Conservation (phyloP, 2,797 vertebrate species). For the Dicrostonyx torquatus region DNA sequence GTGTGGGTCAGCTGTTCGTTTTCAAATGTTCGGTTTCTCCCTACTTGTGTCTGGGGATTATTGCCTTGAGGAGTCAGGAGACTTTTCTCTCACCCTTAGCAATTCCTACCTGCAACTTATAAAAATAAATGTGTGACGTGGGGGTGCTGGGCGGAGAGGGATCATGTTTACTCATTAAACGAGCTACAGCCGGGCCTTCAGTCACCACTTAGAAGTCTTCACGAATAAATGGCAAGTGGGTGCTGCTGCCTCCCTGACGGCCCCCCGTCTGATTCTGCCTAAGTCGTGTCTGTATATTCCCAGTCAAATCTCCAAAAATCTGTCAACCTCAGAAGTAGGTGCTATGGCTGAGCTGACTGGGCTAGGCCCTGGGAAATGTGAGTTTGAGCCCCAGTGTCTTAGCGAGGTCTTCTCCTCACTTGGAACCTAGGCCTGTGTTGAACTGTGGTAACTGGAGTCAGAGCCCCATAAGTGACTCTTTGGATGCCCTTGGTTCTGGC, state of each 20-base stretch:
- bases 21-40: background rate
- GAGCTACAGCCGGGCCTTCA: background rate
- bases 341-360: background rate
- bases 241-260: accelerated
- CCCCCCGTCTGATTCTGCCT: accelerated
- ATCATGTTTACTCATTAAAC: accelerated
- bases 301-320: background rate
- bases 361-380: accelerated
- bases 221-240: accelerated
- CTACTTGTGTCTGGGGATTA: background rate
- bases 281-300: background rate
- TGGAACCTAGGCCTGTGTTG: accelerated
- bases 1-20: background rate
- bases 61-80: background rate
- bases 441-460: accelerated
- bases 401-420: accelerated
- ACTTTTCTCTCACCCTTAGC: background rate
- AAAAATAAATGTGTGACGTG: background rate
- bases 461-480: background rate
- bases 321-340: background rate
- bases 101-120: background rate
- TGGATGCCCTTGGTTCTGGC: accelerated
- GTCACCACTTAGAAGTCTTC: accelerated
- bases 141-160: background rate
- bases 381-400: accelerated